phyloP scores from a whole-genome alignment of 2,797 vertebrate species.

The Chelonia mydas region DNA sequence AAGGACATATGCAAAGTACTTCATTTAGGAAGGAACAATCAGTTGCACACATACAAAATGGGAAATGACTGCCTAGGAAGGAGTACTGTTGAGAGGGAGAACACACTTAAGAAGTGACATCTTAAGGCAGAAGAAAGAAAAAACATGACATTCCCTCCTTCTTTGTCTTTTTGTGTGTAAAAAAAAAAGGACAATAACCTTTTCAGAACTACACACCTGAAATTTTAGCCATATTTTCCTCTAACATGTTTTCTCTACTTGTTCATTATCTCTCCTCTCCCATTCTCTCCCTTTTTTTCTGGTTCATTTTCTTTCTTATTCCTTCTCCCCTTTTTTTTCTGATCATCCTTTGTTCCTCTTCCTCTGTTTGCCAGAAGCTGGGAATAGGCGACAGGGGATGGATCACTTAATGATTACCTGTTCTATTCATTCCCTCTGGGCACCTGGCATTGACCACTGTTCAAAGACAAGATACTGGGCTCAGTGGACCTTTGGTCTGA shows the following conservation, averaged over 20 bases:
- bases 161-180: not conserved
- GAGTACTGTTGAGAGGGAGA: not conserved
- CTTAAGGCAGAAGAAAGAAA: not conserved
- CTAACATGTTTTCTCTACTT: not conserved
- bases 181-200: not conserved
- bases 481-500: no score
- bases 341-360: not conserved
- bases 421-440: no score
- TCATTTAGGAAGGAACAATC: not conserved
- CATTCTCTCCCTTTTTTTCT: not conserved
- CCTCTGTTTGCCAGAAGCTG: no score
- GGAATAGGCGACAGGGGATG: no score
- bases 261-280: not conserved
- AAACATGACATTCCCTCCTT: not conserved
- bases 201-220: conserved; percentile 19
- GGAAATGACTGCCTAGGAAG: not conserved
- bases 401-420: no score
- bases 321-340: not conserved
- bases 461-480: no score
- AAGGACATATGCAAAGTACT: not conserved
- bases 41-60: not conserved
- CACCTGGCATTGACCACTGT: no score
- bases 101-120: not conserved
- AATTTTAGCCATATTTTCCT: not conserved
- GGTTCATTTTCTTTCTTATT: not conserved